Conservation (phyloP, 2,113 vertebrate genomes). For the Dryoscopus gambensis region DNA sequence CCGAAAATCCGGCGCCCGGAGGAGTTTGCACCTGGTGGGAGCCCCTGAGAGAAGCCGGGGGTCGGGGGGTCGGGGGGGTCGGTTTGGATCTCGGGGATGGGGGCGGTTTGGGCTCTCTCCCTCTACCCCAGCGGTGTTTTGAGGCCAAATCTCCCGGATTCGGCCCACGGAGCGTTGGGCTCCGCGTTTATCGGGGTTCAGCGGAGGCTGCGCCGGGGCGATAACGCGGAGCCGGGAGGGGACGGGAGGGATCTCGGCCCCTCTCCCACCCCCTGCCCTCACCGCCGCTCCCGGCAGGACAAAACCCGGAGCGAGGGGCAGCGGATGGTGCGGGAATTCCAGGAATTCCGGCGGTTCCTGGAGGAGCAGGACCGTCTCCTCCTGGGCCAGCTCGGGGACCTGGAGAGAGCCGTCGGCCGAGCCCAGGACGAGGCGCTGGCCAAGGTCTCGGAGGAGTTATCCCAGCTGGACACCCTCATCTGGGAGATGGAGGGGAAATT, state of each 20-base stretch:
- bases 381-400: not conserved
- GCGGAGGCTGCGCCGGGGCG: accelerated
- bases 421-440: not conserved
- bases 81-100: not conserved
- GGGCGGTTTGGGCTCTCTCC: not conserved
- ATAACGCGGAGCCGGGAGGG: not conserved
- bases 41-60: no score
- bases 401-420: not conserved
- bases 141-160: not conserved
- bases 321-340: not conserved
- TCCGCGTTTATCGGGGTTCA: not conserved
- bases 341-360: not conserved
- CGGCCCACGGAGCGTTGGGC: not conserved
- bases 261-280: not conserved
- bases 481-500: slow-evolving; percentile 29
- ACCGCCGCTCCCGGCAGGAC: not conserved
- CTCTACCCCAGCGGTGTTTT: not conserved
- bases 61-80: not conserved
- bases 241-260: not conserved
- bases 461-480: not conserved
- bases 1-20: not conserved
- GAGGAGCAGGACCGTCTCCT: not conserved
- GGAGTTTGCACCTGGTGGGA: not conserved
- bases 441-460: not conserved
- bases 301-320: not conserved